Conservation (phyloP, 1,140 invertebrate species). For the Thaumetopoea pityocampa region DNA sequence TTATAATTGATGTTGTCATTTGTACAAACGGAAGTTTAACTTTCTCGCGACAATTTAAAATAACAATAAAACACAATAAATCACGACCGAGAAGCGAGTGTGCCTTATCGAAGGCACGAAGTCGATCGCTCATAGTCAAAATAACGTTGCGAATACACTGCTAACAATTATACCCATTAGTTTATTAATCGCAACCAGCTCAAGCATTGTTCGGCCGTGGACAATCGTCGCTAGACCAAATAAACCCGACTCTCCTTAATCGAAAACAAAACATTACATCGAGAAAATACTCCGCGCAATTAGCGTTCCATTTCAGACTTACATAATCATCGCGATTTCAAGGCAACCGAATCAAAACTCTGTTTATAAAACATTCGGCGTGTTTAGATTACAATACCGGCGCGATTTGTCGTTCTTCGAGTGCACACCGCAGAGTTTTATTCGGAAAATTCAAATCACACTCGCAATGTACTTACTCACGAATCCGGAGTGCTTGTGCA, state of each 20-base stretch:
- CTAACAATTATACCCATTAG: slow-evolving; percentile 62
- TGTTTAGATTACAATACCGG: too few relatives aligned
- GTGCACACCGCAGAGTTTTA: too few relatives aligned
- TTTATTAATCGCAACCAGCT: slow-evolving; percentile 58
- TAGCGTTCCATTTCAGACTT: slow-evolving; percentile 42
- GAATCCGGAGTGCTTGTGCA: background rate
- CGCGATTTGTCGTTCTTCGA: too few relatives aligned
- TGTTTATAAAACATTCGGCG: background rate
- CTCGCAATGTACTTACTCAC: too few relatives aligned
- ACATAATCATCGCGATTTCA: slow-evolving; percentile 26
- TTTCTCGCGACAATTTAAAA: slow-evolving; percentile 31
- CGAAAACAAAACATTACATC: slow-evolving; percentile 27
- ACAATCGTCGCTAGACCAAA: slow-evolving; percentile 70
- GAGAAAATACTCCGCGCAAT: slow-evolving; percentile 28
- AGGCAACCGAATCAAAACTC: slow-evolving; percentile 16
- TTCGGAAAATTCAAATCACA: too few relatives aligned
- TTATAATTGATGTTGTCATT: slow-evolving; percentile 29
- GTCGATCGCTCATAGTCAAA: slow-evolving; percentile 62
- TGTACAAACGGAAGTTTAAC: slow-evolving; percentile 38
- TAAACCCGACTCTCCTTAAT: slow-evolving; percentile 50
- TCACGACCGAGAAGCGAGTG: slow-evolving; percentile 37
- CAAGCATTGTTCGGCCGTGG: slow-evolving; percentile 57
- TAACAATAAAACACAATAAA: slow-evolving; percentile 56
- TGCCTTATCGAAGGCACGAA: slow-evolving; percentile 62
- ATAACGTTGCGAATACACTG: slow-evolving; percentile 41